Conservation (phyloP, 2,797 vertebrate species). For the Anas acuta region DNA sequence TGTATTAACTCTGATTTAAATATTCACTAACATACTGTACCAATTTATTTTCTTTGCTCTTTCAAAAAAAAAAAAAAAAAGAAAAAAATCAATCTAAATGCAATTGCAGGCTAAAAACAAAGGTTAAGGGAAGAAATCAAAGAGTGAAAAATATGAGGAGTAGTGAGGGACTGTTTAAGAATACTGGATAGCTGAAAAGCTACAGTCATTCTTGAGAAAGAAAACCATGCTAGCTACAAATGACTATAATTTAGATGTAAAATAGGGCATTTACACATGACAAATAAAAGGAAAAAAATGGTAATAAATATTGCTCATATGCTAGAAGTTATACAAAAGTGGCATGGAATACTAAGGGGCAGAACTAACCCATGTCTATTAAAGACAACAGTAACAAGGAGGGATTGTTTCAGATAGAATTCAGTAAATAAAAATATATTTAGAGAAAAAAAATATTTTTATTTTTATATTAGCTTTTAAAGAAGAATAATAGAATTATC, state of each 20-base stretch:
- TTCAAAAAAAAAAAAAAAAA: background rate
- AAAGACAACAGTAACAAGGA: background rate
- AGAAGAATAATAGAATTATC: background rate
- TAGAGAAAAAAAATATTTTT: background rate
- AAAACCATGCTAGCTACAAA: background rate
- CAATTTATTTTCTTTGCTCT: background rate
- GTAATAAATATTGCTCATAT: background rate
- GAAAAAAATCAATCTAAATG: background rate
- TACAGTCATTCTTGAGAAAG: background rate
- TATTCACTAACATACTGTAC: accelerated
- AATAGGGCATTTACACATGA: background rate
- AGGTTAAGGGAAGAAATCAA: background rate
- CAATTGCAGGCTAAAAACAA: background rate
- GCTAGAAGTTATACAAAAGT: background rate
- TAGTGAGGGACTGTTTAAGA: background rate
- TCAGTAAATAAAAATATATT: background rate
- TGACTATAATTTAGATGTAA: background rate
- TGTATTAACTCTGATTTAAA: background rate
- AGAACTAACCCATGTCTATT: background rate
- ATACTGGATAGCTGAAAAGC: background rate
- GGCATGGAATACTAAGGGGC: background rate
- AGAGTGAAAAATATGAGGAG: background rate
- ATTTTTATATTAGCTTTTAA: background rate
- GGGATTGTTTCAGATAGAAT: background rate
- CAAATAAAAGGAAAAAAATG: background rate